A percentile compares a stretch with the other conserved stretches of the same genome.
Evolutionary conservation across 1,140 invertebrate genomes (phyloP).

Genomic region (Lucilia cuprina): DNA sequence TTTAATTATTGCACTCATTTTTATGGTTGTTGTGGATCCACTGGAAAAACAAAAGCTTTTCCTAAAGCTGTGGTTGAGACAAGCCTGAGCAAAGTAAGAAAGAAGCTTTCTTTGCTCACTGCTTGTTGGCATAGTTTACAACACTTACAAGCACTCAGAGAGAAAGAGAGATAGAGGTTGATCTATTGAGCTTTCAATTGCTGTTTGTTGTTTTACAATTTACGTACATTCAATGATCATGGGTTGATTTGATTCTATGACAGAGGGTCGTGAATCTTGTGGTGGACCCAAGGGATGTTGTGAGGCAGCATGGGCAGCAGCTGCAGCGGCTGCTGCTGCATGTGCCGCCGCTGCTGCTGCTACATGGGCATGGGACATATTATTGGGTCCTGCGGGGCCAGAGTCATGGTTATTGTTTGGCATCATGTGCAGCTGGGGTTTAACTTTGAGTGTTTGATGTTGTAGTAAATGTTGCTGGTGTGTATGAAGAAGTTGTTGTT

Average conservation of each 20-base stretch:
- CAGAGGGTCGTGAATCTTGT: constrained; percentile 76
- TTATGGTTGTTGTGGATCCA: too few species aligned
- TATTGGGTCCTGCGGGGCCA: constrained; percentile 29
- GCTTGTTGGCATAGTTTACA: not conserved
- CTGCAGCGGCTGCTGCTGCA: constrained; percentile 58
- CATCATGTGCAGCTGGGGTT: constrained; percentile 50
- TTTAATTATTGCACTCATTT: constrained; percentile 52
- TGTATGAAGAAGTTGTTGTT: constrained; percentile 38
- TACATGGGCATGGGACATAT: constrained; percentile 43
- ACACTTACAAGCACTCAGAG: not conserved
- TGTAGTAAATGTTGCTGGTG: constrained; percentile 39
- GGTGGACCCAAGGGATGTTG: constrained; percentile 61
- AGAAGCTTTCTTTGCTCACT: not conserved
- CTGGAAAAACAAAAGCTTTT: too few species aligned
- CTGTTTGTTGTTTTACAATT: not conserved
- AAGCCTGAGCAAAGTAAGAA: too few species aligned
- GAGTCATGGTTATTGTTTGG: constrained; percentile 52
- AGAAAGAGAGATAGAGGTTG: not conserved
- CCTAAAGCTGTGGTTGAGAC: too few species aligned
- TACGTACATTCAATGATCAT: constrained; percentile 90
- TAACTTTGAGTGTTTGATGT: constrained; percentile 35
- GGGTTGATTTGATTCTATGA: constrained; percentile 84
- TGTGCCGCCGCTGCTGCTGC: constrained; percentile 47
- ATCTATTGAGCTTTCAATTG: not conserved
- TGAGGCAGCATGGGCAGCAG: constrained; percentile 62